Conservation (phyloP, 2,113 vertebrate species). For the Pluvianellus socialis region DNA sequence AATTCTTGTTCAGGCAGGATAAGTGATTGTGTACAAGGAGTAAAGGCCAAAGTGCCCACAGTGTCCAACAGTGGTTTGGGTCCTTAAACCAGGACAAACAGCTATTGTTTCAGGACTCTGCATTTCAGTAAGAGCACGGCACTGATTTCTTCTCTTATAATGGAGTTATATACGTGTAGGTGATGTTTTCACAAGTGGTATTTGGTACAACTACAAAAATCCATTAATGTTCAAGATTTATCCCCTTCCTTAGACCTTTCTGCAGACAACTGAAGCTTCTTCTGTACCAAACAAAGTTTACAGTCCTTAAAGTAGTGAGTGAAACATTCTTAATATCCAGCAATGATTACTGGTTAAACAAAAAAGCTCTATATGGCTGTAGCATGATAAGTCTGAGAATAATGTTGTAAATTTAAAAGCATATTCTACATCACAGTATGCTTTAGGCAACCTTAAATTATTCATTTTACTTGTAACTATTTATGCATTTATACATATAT, state of each 20-base stretch:
- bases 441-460: constrained; percentile 47
- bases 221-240: background rate
- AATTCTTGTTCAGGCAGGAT: background rate
- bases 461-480: constrained; percentile 33
- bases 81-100: background rate
- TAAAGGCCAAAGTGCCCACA: background rate
- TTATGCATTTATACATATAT: background rate
- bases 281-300: background rate
- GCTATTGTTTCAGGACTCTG: background rate
- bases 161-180: background rate
- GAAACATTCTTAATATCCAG: background rate
- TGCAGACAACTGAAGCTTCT: background rate
- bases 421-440: background rate
- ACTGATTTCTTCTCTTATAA: background rate
- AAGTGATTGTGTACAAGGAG: background rate
- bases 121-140: background rate
- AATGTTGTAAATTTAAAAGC: background rate
- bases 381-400: background rate
- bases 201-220: background rate
- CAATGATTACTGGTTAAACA: background rate
- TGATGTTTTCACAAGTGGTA: background rate
- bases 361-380: background rate
- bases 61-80: too few relatives aligned
- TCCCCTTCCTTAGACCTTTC: background rate
- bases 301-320: background rate